phyloP scores from a whole-genome alignment of 2,797 vertebrate species.

The Thunnus albacares region DNA sequence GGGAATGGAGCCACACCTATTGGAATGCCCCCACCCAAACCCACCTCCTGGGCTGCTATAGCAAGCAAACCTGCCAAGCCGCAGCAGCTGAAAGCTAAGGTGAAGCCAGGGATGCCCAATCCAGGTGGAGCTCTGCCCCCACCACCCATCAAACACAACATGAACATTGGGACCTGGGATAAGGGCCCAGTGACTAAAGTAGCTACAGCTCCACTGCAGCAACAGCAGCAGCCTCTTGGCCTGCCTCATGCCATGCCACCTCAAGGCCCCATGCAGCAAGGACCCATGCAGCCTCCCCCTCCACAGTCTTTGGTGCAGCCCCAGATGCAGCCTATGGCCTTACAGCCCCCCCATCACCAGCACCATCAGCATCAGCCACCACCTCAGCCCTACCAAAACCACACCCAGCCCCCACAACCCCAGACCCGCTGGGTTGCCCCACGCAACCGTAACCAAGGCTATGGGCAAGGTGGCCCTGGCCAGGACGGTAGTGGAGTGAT shows the following conservation, averaged over 20 bases:
- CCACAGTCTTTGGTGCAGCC: constrained; percentile 82
- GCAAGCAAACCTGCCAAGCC: constrained; percentile 96
- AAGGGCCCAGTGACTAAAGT: constrained; percentile 93
- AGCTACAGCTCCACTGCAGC: constrained; percentile 88
- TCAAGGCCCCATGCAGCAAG: constrained; percentile 81
- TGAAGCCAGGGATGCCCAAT: constrained; percentile 90
- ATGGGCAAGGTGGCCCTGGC: constrained; percentile 88
- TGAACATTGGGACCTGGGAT: constrained; percentile 99
- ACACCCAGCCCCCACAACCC: constrained; percentile 88
- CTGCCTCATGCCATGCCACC: constrained; percentile 81
- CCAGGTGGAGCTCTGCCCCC: constrained; percentile 90
- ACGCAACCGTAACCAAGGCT: constrained; percentile 91
- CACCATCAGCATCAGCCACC: constrained; percentile 85
- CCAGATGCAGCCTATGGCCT: constrained; percentile 88
- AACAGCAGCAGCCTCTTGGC: constrained; percentile 80
- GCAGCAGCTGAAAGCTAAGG: constrained; percentile 92
- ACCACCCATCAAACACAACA: constrained; percentile 96
- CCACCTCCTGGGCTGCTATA: constrained; percentile 96
- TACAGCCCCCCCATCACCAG: constrained; percentile 86
- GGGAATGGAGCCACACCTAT: constrained; percentile 90
- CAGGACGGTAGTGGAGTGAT: constrained; percentile 76
- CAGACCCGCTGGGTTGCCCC: constrained; percentile 95
- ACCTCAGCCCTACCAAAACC: constrained; percentile 91
- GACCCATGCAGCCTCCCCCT: constrained; percentile 86
- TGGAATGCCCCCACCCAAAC: constrained; percentile 92